phyloP scores from a whole-genome alignment of 2,888 invertebrate genomes.

The Quadroppia sp. region DNA sequence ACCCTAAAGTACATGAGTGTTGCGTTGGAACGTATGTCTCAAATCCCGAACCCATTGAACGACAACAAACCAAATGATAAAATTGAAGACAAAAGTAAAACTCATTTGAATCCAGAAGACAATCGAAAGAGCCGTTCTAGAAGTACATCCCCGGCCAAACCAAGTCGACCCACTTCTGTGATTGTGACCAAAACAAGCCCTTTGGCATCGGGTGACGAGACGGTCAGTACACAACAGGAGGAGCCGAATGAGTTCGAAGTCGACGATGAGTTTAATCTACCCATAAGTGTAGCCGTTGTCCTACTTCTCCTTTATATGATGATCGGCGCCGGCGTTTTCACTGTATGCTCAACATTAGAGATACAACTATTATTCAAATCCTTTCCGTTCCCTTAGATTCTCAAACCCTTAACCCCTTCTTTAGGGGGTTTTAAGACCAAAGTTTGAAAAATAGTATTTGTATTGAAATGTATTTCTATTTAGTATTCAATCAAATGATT shows the following conservation, averaged over 20 bases:
- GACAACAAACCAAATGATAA: slow-evolving; percentile 12
- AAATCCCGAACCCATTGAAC: neutral
- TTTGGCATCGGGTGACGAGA: slow-evolving; percentile 32
- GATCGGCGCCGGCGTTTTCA: slow-evolving; percentile 71
- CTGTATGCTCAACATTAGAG: too few species aligned
- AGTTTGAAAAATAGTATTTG: too few species aligned
- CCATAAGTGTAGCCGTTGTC: slow-evolving; percentile 78
- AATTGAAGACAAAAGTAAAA: neutral
- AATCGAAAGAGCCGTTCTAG: neutral
- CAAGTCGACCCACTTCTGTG: neutral
- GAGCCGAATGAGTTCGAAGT: slow-evolving; percentile 64
- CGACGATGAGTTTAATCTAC: slow-evolving; percentile 90
- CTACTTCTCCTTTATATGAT: slow-evolving; percentile 81
- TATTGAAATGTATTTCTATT: too few species aligned
- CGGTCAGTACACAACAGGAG: slow-evolving; percentile 31
- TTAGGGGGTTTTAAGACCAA: too few species aligned
- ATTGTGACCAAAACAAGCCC: slow-evolving; percentile 25
- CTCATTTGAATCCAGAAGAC: slow-evolving; percentile 29
- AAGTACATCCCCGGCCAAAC: slow-evolving; percentile 4
- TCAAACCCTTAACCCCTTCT: too few species aligned
- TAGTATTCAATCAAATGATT: too few species aligned
- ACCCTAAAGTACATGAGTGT: neutral
- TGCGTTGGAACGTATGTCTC: neutral
- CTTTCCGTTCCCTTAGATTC: too few species aligned
- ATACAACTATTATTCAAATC: slow-evolving; percentile 44